Conservation (phyloP, 2,113 vertebrate genomes). For the Bombycilla garrulus region DNA sequence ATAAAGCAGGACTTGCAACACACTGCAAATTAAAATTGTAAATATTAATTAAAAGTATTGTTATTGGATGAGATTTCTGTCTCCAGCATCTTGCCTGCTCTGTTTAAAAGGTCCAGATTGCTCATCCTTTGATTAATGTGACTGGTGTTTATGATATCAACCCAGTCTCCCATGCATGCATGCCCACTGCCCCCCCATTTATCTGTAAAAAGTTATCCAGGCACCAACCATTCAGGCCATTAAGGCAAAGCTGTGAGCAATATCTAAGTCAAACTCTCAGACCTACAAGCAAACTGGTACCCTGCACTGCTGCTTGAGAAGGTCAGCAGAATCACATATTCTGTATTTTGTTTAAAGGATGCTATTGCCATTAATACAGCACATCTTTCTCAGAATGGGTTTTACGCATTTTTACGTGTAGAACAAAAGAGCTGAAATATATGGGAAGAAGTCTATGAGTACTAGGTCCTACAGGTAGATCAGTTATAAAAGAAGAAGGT, state of each 20-base stretch:
- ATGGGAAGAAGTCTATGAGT: neutral
- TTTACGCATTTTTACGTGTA: neutral
- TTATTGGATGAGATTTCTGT: neutral
- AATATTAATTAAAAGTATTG: neutral
- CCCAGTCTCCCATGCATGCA: fast-evolving
- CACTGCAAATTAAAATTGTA: neutral
- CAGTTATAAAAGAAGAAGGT: neutral
- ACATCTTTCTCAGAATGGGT: neutral
- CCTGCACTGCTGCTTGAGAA: neutral
- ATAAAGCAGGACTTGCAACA: neutral
- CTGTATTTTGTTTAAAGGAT: neutral
- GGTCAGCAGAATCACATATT: fast-evolving
- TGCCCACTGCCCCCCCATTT: neutral
- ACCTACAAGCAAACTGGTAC: neutral
- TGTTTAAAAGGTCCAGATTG: neutral
- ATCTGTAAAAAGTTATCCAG: neutral
- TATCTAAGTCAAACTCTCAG: neutral
- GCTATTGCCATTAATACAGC: no score
- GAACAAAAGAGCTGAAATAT: neutral
- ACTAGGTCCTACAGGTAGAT: neutral
- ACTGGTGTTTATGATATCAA: neutral
- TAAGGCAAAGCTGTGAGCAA: neutral
- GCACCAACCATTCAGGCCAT: neutral
- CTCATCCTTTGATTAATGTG: neutral
- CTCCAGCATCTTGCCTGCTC: neutral